Conservation (phyloP, 92 coral and sea anemone genomes). For the Umimayanthus kanabou region DNA sequence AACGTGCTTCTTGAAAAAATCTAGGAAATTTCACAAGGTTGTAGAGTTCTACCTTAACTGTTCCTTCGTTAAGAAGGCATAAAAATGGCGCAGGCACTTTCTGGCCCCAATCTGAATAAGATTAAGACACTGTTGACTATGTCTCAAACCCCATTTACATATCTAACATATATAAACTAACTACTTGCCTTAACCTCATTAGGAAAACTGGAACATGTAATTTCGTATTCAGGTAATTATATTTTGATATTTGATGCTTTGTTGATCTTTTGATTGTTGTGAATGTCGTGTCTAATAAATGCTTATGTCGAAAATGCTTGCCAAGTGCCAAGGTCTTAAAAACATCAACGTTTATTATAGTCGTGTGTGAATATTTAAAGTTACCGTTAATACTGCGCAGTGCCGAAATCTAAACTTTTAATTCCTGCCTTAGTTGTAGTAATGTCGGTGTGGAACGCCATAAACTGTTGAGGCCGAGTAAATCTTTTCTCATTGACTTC, state of each 20-base stretch:
- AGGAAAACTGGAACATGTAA: constrained; percentile 40
- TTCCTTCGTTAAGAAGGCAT: too few species aligned
- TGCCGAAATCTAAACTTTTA: not conserved
- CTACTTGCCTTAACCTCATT: not conserved
- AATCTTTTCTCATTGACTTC: too few species aligned
- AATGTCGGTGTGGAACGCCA: not conserved
- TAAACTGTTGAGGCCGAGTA: not conserved
- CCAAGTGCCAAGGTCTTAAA: not conserved
- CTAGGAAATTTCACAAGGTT: too few species aligned
- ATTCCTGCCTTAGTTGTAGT: not conserved
- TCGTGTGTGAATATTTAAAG: not conserved
- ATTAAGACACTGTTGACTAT: not conserved
- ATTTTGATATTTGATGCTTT: not conserved
- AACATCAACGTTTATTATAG: not conserved
- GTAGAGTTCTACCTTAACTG: too few species aligned
- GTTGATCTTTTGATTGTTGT: not conserved
- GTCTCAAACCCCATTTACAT: not conserved
- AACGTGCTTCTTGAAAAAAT: too few species aligned
- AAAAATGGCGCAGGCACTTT: too few species aligned
- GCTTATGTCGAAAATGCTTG: not conserved
- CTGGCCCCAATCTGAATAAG: too few species aligned
- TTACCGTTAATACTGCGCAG: not conserved
- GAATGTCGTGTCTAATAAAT: not conserved
- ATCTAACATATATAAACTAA: not conserved
- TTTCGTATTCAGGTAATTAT: constrained; percentile 38